Evolutionary conservation across 2,888 invertebrate genomes (phyloP), one percentile per base, ranked within the genome.

Genomic region (Sphaeridia pumilis): DNA sequence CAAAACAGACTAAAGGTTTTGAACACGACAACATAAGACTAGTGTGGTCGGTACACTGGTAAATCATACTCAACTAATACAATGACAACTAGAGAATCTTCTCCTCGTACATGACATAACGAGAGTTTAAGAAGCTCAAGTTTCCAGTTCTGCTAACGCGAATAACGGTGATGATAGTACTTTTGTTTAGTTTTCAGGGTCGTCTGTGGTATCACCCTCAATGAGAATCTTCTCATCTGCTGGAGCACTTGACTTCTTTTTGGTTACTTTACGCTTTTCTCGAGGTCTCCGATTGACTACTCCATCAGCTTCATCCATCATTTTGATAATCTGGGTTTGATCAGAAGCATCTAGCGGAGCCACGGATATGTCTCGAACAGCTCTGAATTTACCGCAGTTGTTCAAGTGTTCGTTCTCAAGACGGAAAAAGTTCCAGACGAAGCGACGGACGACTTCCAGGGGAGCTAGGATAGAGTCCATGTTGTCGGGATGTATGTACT

Each of bases 401-500:
- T 98, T 98, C 36, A 98, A 75, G 71, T 98, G 98, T 70, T 98
- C 98, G 75, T 98, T 98, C 75, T 98, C 98, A 67, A 98, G 72
- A 0, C 98, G 95, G 76, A 98, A 95, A 74, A 92, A 98, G 74
- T 98, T 98, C 98, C 98, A 98, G 44, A 98, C 82, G 73, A 97
- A 98, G 51, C 97, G 80, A 68, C 88, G 69, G 69, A 89, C 84
- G 1, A 92, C 89, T 77, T 92, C 92, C 1, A 90, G 72, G 1
- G 87, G 86, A 42, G 89, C 84, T 24, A 87, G 72, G 58, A 92
- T 75, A 0, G 87, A 84, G 3, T 82, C 79, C 83, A 92, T 84
- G 2, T 89, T 78, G 68, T 94, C 93, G 0, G 76, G 74, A 63
- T 81, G 78, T 21, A 87, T 76, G 52, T 80, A 75, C 28, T 80